Base-by-base conservation (phyloP, 2,797 vertebrate species). In the Chaunax sp. region DNA sequence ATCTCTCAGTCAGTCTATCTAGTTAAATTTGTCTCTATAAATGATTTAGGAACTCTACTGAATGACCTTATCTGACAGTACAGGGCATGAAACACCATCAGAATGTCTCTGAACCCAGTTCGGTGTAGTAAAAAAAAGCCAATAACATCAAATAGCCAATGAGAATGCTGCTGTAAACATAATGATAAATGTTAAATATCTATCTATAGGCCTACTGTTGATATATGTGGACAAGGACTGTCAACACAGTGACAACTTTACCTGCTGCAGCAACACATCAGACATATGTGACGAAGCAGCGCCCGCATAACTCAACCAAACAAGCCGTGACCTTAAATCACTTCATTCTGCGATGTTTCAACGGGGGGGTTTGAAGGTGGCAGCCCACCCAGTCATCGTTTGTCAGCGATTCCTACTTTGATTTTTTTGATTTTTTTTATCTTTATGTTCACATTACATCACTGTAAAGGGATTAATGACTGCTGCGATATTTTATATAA, bases 281-380 rank as follows among this genome's bases (percentile, higher is more conserved):
- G 59, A 59, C 66, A 82, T 64, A 69, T 80, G 69, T 67, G 67
- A 70, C 67, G 67, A n/a, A 75, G 58, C 22, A 0, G 26, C 25
- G 50, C 43, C 50, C 45, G 64, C 60, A 43, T 18, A 60, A 61
- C 64, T 61, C 58, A 53, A 51, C 26, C 44, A 64, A 74, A 78
- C 64, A 50, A 70, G 54, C 66, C 53, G 33, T 82, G 86, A 89
- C 85, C 88, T 80, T 25, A 77, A 58, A 82, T 71, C 59, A 75
- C 68, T 83, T 65, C 64, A 52, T 38, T 41, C 47, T 54, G 52
- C 45, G 22, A 61, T 47, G 45, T 64, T 60, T 45, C 61, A 46
- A n/a, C n/a, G 28, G 28, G 28, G 28, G 28, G 28, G 28, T 30
- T n/a, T n/a, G n/a, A 46, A 44, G 3, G 13, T 28, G 22, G 9